A percentile compares a stretch with the other conserved stretches of the same genome.
These are phyloP conservation scores for Cecropterus lyciades DNA, from an alignment of 1,140 invertebrate genomes.

Conservation along the genomic window DNA sequence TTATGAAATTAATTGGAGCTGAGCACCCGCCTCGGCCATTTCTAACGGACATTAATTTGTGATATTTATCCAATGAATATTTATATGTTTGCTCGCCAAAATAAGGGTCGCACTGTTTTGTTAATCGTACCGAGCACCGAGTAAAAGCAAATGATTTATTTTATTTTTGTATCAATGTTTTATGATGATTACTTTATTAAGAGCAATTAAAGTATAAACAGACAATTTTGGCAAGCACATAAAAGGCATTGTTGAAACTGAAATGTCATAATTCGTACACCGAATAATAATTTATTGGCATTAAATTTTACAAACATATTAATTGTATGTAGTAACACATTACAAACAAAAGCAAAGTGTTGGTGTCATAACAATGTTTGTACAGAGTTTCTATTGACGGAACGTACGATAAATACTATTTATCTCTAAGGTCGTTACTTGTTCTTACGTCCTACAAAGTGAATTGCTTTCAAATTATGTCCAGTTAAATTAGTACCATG, in stretches of 20 bases:
- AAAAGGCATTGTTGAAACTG: background rate
- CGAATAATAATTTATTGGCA: background rate
- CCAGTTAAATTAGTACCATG: conserved; percentile 18
- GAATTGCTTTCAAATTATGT: conserved; percentile 20
- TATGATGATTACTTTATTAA: too few species aligned
- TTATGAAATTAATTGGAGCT: conserved; percentile 73
- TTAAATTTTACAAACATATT: conserved; percentile 2
- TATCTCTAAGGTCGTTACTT: conserved; percentile 19
- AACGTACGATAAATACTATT: conserved; percentile 17
- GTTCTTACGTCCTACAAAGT: conserved; percentile 22
- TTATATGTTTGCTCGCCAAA: conserved; percentile 76
- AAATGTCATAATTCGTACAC: background rate
- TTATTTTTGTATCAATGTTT: conserved; percentile 7
- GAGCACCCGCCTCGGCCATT: conserved; percentile 53
- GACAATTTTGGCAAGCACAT: background rate
- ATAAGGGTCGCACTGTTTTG: conserved; percentile 58
- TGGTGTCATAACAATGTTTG: conserved; percentile 27
- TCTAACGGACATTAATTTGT: conserved; percentile 61
- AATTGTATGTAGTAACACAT: conserved; percentile 1
- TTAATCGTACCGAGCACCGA: conserved; percentile 51
- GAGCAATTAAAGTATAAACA: too few species aligned
- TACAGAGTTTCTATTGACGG: conserved; percentile 19
- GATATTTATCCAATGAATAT: conserved; percentile 80
- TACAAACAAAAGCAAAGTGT: conserved; percentile 4
- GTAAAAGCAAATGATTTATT: background rate